Evolutionary conservation across 1,140 invertebrate genomes (phyloP).

Genomic region (Propsilocerus akamusi): DNA sequence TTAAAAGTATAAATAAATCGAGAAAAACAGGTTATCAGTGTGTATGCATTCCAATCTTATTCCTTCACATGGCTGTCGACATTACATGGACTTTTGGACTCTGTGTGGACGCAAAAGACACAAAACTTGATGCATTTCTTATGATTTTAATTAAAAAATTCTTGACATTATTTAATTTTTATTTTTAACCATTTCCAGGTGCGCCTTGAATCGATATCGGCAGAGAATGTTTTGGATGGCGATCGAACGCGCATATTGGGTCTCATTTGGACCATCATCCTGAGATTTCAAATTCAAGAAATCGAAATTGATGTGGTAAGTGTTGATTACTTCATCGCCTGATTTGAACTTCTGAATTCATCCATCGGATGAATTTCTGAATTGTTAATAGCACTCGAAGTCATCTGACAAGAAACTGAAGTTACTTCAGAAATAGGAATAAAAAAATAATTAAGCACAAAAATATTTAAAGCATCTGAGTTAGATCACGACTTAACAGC

Average conservation of each 20-base stretch:
- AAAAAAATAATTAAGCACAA: too few relatives aligned
- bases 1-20: too few relatives aligned
- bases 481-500: too few relatives aligned
- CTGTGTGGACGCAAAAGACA: neutral
- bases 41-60: too few relatives aligned
- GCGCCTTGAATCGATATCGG: constrained; percentile 92
- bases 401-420: too few relatives aligned
- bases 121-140: constrained; percentile 1
- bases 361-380: too few relatives aligned
- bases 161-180: constrained; percentile 6
- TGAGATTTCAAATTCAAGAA: constrained; percentile 95
- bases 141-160: constrained; percentile 7
- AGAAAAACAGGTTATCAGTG: too few relatives aligned
- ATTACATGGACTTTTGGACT: neutral
- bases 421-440: too few relatives aligned
- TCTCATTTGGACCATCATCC: constrained; percentile 96
- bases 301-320: constrained; percentile 93
- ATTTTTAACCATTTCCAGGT: constrained; percentile 44
- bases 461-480: too few relatives aligned
- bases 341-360: neutral
- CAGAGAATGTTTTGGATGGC: constrained; percentile 97
- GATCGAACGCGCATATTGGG: constrained; percentile 91
- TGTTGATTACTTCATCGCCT: constrained; percentile 10
- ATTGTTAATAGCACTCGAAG: too few relatives aligned
- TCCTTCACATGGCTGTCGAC: too few relatives aligned